phyloP scores from a whole-genome alignment of 1,140 invertebrate species.

The Vanessa tameamea region DNA sequence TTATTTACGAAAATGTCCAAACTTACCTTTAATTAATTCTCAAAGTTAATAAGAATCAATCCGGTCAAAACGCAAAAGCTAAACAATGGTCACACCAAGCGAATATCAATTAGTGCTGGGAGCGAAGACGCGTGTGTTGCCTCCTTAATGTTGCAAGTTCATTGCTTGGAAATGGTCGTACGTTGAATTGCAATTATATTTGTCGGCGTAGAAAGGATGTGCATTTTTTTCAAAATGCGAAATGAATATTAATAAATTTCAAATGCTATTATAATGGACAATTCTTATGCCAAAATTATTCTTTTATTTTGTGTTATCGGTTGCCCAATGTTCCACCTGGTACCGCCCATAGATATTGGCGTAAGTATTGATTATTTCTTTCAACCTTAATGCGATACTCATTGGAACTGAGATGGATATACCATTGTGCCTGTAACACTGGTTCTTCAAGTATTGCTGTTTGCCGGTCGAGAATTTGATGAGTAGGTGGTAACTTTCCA shows the following conservation, averaged over 20 bases:
- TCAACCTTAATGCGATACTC: no score
- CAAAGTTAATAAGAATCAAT: slow-evolving; percentile 1
- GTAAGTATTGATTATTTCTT: no score
- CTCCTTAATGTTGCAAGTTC: slow-evolving; percentile 29
- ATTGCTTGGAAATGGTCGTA: slow-evolving; percentile 16
- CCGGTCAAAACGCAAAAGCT: slow-evolving; percentile 18
- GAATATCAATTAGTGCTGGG: slow-evolving; percentile 34
- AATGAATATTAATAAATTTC: slow-evolving; percentile 4
- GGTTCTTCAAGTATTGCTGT: no score
- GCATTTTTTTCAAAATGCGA: neutral
- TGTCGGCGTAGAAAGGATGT: slow-evolving; percentile 7
- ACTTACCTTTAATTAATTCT: neutral
- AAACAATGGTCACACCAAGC: slow-evolving; percentile 18
- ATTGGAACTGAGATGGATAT: no score
- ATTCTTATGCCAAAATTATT: neutral
- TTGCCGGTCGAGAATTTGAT: no score
- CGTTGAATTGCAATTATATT: slow-evolving; percentile 9
- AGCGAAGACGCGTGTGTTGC: slow-evolving; percentile 17
- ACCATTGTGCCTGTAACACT: no score
- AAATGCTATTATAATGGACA: neutral
- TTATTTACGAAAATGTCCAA: no score
- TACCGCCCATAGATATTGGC: no score
- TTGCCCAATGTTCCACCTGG: no score
- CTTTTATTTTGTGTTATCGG: no score
- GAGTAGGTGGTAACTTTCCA: no score